phyloP scores from a whole-genome alignment of 1,140 invertebrate species.

The Scaptomyza pallida region DNA sequence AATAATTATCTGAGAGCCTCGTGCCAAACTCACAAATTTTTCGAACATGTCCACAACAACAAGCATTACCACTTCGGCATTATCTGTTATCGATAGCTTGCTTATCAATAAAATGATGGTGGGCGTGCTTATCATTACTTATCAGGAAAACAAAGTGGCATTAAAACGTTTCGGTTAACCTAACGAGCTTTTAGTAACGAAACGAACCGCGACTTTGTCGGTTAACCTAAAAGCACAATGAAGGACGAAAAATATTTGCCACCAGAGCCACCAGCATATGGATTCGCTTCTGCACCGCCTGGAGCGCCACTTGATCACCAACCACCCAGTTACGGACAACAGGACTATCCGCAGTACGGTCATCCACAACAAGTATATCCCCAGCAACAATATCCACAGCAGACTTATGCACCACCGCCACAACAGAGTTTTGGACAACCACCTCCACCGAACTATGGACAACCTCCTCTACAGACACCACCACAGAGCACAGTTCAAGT shows the following conservation, averaged over 20 bases:
- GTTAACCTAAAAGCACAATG: constrained; percentile 11
- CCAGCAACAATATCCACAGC: constrained; percentile 1
- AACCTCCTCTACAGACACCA: not conserved
- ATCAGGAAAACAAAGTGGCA: not conserved
- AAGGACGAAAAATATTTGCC: constrained; percentile 17
- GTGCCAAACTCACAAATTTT: not conserved
- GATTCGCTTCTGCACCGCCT: constrained; percentile 6
- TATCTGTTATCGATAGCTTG: constrained; percentile 15
- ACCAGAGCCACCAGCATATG: constrained; percentile 12
- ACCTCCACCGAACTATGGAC: not conserved
- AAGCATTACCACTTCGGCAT: not conserved
- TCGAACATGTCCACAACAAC: not conserved
- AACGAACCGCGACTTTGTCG: not conserved
- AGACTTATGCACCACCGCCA: not conserved
- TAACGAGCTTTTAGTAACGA: constrained; percentile 13
- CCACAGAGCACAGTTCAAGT: constrained; percentile 2
- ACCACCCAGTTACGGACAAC: constrained; percentile 3
- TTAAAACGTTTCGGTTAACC: not conserved
- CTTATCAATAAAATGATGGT: not conserved
- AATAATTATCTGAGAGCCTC: not conserved
- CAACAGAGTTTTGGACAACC: constrained; percentile 12
- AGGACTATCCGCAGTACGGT: constrained; percentile 1
- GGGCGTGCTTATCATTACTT: not conserved
- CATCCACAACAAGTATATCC: constrained; percentile 11
- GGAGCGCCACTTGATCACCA: constrained; percentile 10